Evolutionary conservation across 2,888 invertebrate species (phyloP).

Genomic region (Heliconius ismenius): DNA sequence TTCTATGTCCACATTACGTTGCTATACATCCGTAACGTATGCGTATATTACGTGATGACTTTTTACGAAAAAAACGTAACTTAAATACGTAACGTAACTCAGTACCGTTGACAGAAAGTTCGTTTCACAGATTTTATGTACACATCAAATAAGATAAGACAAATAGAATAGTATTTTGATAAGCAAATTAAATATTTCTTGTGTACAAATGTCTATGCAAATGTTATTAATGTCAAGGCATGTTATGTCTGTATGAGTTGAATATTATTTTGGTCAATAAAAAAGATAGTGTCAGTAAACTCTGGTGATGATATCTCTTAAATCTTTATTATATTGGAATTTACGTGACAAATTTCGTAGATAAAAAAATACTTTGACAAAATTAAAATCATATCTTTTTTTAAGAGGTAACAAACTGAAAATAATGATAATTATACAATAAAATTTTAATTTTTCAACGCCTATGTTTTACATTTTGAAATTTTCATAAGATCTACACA

Average conservation of each 20-base stretch:
- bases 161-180: background rate
- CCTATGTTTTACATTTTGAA: too few species aligned
- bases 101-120: background rate
- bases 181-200: background rate
- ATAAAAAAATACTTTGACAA: background rate
- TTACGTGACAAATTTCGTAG: background rate
- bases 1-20: background rate
- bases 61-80: slow-evolving; percentile 2
- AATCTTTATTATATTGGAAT: background rate
- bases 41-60: background rate
- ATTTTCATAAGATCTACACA: too few species aligned
- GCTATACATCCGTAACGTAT: background rate
- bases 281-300: slow-evolving; percentile 1
- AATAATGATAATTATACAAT: too few species aligned
- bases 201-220: background rate
- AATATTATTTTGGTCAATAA: slow-evolving; percentile 8
- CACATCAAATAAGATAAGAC: background rate
- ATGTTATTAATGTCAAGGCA: background rate
- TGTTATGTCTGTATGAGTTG: background rate
- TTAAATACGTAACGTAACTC: background rate
- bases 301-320: background rate
- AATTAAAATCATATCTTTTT: background rate
- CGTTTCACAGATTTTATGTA: background rate
- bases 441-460: too few species aligned
- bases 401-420: too few species aligned